Base-by-base conservation (phyloP, 2,888 invertebrate species). In the Himalopsyche tibetana region DNA sequence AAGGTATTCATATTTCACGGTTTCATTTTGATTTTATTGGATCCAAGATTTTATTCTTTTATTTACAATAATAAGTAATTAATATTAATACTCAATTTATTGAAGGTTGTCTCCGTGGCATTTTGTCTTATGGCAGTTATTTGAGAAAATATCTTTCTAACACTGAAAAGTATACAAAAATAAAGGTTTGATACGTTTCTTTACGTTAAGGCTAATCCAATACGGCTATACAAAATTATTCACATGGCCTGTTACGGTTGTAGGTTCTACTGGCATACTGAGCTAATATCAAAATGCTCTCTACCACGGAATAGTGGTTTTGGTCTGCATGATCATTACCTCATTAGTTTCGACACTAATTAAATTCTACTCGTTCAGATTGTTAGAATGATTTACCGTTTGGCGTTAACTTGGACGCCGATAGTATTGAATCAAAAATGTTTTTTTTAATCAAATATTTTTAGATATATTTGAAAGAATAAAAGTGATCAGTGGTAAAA, bases 301-400 rank as follows among this genome's bases (percentile, higher is more conserved):
- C 63, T 36, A 82, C 80, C 84, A 74, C 69, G 82, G 55, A 79
- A 55, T 74, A 74, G 55, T 82, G 85, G 12, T 38, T 85, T 85
- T 80, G 38, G n/a, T 38, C n/a, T 51, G 80, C 83, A 85, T 83
- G 83, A 85, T 83, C 79, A 80, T 80, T 19, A 80, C n/a, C 80
- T 85, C 82, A 85, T 85, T 83, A 83, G 85, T 38, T 82, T 80
- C 55, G 83, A 83, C 83, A 80, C 19, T 74, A 85, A 85, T 85
- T 85, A 85, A 85, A 85, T 40, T 17, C 36, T 12, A 40, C 19
- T 83, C 42, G 5, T 28, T 63, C 19, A 63, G 63, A 19, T 63
- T 19, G 63, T 63, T 28, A 63, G 63, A 19, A 63, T 63, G 28
- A 19, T 63, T 63, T 63, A 63, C 63, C 63, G 63, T 63, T 63